Conservation (phyloP, 2,888 invertebrate species). For the Synanthedon andrenaeformis region DNA sequence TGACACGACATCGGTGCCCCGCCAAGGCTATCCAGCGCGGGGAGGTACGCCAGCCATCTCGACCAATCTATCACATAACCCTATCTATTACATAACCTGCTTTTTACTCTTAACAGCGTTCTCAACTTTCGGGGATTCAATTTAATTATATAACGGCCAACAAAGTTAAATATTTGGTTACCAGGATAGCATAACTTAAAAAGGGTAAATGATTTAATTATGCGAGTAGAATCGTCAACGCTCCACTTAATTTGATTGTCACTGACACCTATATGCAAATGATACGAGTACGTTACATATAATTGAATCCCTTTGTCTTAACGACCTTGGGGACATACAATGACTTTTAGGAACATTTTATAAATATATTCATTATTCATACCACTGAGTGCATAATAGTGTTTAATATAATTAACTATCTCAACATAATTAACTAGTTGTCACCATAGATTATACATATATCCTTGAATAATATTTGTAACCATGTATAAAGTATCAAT, state of each 20-base stretch:
- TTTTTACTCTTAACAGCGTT: too few species aligned
- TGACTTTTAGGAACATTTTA: conserved; percentile 34
- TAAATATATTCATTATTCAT: conserved; percentile 1
- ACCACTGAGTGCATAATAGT: too few species aligned
- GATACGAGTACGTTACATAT: conserved; percentile 49
- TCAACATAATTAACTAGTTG: too few species aligned
- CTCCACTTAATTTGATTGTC: conserved; percentile 61
- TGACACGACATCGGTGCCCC: too few species aligned
- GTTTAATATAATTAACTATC: too few species aligned
- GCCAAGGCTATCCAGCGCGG: too few species aligned
- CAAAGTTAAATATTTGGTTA: background rate
- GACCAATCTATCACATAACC: too few species aligned
- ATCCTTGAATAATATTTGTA: too few species aligned
- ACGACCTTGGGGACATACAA: conserved; percentile 27
- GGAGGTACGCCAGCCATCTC: too few species aligned
- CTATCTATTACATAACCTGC: too few species aligned
- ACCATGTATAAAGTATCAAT: too few species aligned
- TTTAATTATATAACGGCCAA: background rate
- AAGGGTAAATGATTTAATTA: conserved; percentile 59
- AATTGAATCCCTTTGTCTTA: conserved; percentile 64
- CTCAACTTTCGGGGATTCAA: background rate
- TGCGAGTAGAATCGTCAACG: conserved; percentile 46
- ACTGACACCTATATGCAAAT: conserved; percentile 64
- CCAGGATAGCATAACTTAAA: conserved; percentile 20
- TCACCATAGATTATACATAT: too few species aligned